These are phyloP conservation scores for Cynaeus angustus DNA, from an alignment of 2,888 invertebrate genomes.

Conservation along the genomic window DNA sequence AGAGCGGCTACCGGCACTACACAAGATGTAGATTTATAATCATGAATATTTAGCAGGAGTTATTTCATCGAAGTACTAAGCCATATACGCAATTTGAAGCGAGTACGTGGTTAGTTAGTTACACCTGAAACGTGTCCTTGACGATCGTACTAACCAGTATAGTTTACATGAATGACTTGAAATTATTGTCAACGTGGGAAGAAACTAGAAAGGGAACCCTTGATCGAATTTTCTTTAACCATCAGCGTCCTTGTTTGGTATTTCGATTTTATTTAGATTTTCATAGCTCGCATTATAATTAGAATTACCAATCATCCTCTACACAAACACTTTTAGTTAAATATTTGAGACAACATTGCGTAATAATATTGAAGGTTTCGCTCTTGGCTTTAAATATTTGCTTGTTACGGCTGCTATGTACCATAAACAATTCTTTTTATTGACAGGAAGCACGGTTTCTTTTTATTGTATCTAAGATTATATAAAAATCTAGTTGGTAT, in stretches of 20 bases:
- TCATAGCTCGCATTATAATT: background rate
- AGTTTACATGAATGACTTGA: slow-evolving; percentile 25
- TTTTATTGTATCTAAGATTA: slow-evolving; percentile 8
- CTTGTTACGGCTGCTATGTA: slow-evolving; percentile 15
- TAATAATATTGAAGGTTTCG: slow-evolving; percentile 18
- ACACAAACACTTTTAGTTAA: slow-evolving; percentile 21
- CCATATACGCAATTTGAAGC: slow-evolving; percentile 33
- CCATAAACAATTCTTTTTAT: slow-evolving; percentile 16
- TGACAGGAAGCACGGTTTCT: slow-evolving; percentile 25
- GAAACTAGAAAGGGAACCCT: too few species aligned
- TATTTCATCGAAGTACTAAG: slow-evolving; percentile 25
- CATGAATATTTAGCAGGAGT: slow-evolving; percentile 36
- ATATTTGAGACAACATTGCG: slow-evolving; percentile 38
- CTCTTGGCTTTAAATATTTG: slow-evolving; percentile 37
- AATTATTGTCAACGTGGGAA: slow-evolving; percentile 5
- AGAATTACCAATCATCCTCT: background rate
- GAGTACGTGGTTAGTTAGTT: slow-evolving; percentile 26
- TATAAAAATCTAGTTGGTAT: slow-evolving; percentile 21
- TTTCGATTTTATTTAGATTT: background rate
- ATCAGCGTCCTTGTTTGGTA: too few species aligned
- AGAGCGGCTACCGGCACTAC: background rate
- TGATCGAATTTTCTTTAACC: too few species aligned
- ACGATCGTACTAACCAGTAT: slow-evolving; percentile 25
- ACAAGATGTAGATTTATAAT: slow-evolving; percentile 16
- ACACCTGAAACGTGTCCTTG: slow-evolving; percentile 37